Percentiles rank a stretch among this genome's conserved stretches.
Evolutionary conservation across 2,888 invertebrate genomes (phyloP).

Genomic region (Macrophya annulata): DNA sequence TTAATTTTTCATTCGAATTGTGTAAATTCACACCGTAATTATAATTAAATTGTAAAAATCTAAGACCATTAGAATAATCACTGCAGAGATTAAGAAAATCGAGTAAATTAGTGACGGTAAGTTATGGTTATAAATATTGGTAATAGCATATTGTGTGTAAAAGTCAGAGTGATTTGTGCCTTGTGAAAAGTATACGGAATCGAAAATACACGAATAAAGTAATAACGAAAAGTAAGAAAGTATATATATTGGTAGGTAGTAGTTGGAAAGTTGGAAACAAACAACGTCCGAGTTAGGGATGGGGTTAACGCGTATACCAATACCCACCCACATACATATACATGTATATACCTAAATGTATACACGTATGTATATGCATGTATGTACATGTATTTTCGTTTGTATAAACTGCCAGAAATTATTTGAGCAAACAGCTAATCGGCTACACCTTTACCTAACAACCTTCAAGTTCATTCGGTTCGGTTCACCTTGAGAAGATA

Average conservation of each 20-base stretch:
- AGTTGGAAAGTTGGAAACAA: background rate
- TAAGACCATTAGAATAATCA: no score
- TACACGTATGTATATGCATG: background rate
- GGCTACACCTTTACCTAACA: background rate
- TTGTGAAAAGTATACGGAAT: background rate
- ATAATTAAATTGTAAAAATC: no score
- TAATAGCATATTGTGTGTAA: background rate
- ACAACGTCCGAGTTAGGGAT: background rate
- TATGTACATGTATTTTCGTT: background rate
- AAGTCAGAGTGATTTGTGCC: background rate
- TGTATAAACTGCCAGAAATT: background rate
- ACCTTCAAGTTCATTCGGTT: slow-evolving; percentile 18
- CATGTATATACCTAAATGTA: no score
- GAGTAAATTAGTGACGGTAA: background rate
- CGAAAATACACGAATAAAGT: background rate
- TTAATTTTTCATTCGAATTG: background rate
- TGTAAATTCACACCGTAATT: no score
- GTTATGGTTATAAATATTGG: background rate
- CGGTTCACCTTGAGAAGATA: slow-evolving; percentile 13
- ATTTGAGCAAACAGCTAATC: slow-evolving; percentile 14
- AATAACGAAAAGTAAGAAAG: background rate
- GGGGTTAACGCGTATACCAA: no score
- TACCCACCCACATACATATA: no score
- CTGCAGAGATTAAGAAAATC: background rate
- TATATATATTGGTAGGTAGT: background rate